phyloP scores from a whole-genome alignment of 1,140 invertebrate species.

The Drosophila fuyamai region DNA sequence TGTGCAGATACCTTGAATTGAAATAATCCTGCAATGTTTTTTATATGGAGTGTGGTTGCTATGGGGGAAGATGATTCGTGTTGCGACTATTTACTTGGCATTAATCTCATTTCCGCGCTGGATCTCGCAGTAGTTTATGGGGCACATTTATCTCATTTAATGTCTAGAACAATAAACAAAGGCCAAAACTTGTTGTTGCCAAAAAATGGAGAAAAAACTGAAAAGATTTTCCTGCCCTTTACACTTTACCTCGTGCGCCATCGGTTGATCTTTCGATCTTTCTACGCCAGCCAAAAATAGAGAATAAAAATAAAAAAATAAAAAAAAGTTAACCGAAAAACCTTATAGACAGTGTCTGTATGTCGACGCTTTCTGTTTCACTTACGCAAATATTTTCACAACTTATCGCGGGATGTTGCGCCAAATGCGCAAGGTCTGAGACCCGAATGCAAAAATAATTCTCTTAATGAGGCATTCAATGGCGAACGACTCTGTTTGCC shows the following conservation, averaged over 20 bases:
- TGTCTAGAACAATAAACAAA: conserved; percentile 56
- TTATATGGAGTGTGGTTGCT: too few species aligned
- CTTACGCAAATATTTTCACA: conserved; percentile 75
- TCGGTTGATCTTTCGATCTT: conserved; percentile 21
- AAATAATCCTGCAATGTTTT: background rate
- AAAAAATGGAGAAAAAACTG: conserved; percentile 26
- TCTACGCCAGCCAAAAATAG: conserved; percentile 33
- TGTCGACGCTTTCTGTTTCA: conserved; percentile 71
- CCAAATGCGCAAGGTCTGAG: conserved; percentile 64
- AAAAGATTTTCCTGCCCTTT: conserved; percentile 31
- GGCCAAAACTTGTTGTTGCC: conserved; percentile 20
- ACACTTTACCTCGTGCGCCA: conserved; percentile 16
- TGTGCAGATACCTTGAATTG: background rate
- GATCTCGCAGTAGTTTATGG: conserved; percentile 35
- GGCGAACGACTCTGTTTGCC: conserved; percentile 10
- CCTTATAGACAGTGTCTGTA: conserved; percentile 18
- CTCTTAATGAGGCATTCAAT: conserved; percentile 38
- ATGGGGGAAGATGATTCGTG: background rate
- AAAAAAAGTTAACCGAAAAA: conserved; percentile 2
- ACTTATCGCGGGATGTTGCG: conserved; percentile 72
- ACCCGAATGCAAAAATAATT: conserved; percentile 49
- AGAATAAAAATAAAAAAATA: background rate
- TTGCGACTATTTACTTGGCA: conserved; percentile 36
- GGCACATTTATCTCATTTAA: conserved; percentile 46
- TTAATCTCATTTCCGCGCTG: conserved; percentile 20